Base-by-base conservation (phyloP, 2,888 invertebrate species). In the Hofmannophila pseudospretella region DNA sequence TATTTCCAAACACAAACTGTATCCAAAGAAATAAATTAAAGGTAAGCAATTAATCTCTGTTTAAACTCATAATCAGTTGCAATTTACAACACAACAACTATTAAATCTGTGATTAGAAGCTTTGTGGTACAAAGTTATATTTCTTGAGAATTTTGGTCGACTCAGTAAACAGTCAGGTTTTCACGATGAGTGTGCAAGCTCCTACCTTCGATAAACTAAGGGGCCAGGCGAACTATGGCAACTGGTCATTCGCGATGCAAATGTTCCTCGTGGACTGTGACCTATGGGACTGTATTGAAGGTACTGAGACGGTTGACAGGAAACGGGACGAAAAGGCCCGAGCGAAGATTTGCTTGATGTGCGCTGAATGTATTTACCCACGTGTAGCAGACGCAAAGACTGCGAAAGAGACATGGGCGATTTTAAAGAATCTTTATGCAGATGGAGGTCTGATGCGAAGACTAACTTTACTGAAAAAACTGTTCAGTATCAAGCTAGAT, bases 231-330 rank as follows among this genome's bases (percentile, higher is more conserved):
- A 34, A 27, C 12, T 34, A 19, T 20, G n/a, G 8, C 19, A 9
- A 8, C 3, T 34, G 34, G 34, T n/a, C 7, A 4, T 34, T 34
- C 20, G 11, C 27, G 8, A 23, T 34, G 23, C 3, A 19, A 11
- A 19, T 10, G 11, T 13, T 27, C 3, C 26, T 34, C 4, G 11
- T 20, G 10, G 8, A 10, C 2, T 2, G 7, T 4, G 31, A 26
- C 11, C 7, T 26, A 10, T 10, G 26, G 26, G 26, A 26, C 2
- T 9, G 9, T 3, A 7, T 26, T 4, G 10, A 26, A 10, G 10
- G 2, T 2, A 10, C 10, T 3, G 3, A 2, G 26, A 8, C 11
- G 1, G 9, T 3, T 10, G 10, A 11, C 3, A 7, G 4, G 3
- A 13, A 13, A 7, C 2, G 3, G 3, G 7, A 26, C 11, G 9